Evolutionary conservation across 2,888 invertebrate genomes (phyloP).

Genomic region (Yponomeuta malinellus): DNA sequence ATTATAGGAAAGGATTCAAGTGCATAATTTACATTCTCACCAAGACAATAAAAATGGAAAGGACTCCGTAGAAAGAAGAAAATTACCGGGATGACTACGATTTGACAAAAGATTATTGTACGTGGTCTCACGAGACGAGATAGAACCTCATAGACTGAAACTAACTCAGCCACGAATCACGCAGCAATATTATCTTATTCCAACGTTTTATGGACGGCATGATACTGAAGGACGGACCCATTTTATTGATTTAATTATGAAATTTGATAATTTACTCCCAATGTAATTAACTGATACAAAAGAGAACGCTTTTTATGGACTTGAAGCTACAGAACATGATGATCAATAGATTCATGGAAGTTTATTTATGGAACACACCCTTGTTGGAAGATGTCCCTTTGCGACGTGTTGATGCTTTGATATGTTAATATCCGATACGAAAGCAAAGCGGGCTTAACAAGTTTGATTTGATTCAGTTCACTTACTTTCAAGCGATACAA

Average conservation of each 20-base stretch:
- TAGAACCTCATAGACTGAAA: neutral
- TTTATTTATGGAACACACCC: neutral
- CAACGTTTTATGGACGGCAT: no score
- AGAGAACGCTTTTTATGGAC: neutral
- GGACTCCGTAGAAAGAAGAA: no score
- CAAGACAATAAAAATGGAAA: no score
- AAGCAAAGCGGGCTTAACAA: slow-evolving; percentile 19
- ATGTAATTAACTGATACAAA: neutral
- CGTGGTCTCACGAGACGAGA: neutral
- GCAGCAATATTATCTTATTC: no score
- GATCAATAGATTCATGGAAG: neutral
- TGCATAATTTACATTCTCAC: no score
- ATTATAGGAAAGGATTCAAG: no score
- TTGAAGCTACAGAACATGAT: neutral
- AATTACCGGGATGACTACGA: neutral
- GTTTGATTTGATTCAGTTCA: slow-evolving; percentile 17
- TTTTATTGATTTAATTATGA: no score
- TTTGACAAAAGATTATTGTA: neutral
- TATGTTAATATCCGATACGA: slow-evolving; percentile 23
- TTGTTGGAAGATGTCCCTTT: slow-evolving; percentile 6
- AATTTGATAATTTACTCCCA: neutral
- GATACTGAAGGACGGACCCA: no score
- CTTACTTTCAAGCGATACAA: neutral
- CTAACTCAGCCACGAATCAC: neutral
- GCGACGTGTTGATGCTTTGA: slow-evolving; percentile 19